Percentiles rank a stretch among this genome's conserved stretches.
These are phyloP conservation scores for Lonchura striata DNA, from an alignment of 2,113 vertebrate genomes.

Conservation along the genomic window DNA sequence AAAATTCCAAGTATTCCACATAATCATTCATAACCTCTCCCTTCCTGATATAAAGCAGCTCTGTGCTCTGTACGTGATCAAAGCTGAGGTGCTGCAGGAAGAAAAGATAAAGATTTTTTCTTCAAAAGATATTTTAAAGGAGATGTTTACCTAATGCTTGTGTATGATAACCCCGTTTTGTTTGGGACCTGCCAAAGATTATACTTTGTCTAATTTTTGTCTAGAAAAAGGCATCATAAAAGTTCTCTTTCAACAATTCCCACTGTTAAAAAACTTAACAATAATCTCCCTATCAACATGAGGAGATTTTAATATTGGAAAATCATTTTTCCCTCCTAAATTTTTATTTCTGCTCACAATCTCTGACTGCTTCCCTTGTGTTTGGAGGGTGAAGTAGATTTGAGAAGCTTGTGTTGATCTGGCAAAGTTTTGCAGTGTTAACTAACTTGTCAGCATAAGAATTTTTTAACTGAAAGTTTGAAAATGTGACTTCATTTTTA, in stretches of 20 bases:
- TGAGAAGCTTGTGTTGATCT: not conserved
- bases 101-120: not conserved
- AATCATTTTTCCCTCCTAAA: not conserved
- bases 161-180: not conserved
- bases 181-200: not conserved
- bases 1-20: not conserved
- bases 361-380: not conserved
- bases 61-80: not conserved
- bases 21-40: not conserved
- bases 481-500: not conserved
- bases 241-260: not conserved
- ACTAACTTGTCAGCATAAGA: not conserved
- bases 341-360: not conserved
- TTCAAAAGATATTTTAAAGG: not conserved
- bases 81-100: not conserved
- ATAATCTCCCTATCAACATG: not conserved
- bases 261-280: not conserved
- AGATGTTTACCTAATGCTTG: not conserved
- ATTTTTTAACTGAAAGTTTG: not conserved
- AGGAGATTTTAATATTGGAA: not conserved
- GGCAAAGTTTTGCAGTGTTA: not conserved
- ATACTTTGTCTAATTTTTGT: not conserved
- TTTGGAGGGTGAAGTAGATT: not conserved
- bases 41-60: not conserved
- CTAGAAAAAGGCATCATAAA: not conserved